These are phyloP conservation scores for Pemphredon lugubris DNA, from an alignment of 2,888 invertebrate species.

Conservation along the genomic window DNA sequence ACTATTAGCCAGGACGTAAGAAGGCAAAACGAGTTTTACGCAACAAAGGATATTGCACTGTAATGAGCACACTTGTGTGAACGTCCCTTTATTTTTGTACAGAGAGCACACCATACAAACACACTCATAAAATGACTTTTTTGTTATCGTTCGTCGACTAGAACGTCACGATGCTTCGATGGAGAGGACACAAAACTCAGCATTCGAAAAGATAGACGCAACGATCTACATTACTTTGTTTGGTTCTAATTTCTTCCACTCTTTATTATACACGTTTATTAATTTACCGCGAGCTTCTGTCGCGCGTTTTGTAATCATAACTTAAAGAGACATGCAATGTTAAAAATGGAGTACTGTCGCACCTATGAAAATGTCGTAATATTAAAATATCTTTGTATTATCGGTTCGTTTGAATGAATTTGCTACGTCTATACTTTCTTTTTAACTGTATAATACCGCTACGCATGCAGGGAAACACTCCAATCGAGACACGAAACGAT, in stretches of 20 bases:
- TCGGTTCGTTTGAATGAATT: too few species aligned
- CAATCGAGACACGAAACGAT: constrained; percentile 20
- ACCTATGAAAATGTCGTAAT: too few species aligned
- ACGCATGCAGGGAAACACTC: constrained; percentile 47
- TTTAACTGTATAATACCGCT: constrained; percentile 22
- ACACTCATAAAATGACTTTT: constrained; percentile 23
- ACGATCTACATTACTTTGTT: too few species aligned
- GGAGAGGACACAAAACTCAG: background rate
- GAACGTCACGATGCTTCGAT: constrained; percentile 12
- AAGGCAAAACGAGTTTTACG: constrained; percentile 20
- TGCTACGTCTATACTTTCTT: constrained; percentile 36
- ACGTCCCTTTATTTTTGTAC: constrained; percentile 60
- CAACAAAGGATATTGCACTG: constrained; percentile 34
- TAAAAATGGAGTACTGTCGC: too few species aligned
- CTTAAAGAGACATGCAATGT: background rate
- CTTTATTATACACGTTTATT: too few species aligned
- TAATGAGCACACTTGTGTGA: constrained; percentile 51
- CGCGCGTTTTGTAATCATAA: background rate
- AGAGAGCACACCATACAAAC: constrained; percentile 53
- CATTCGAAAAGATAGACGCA: constrained; percentile 32
- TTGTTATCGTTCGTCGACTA: background rate
- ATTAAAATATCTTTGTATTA: too few species aligned
- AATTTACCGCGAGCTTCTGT: background rate
- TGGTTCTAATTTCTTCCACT: too few species aligned
- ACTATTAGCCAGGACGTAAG: constrained; percentile 38